A percentile compares a stretch with the other conserved stretches of the same genome.
These are phyloP conservation scores for Temnothorax longispinosus DNA, from an alignment of 1,140 invertebrate genomes.

Conservation along the genomic window DNA sequence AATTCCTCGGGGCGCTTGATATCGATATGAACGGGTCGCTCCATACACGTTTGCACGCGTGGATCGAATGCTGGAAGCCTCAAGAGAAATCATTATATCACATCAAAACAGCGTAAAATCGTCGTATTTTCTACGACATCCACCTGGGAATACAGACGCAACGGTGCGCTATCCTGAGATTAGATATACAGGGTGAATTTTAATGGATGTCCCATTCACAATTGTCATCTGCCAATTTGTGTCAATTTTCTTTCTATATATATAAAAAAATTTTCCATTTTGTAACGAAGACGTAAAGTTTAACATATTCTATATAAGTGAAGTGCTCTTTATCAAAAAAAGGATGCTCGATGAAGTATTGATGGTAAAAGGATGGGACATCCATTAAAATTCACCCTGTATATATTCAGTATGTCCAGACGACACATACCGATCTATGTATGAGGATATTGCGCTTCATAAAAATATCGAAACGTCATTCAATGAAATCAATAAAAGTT, in stretches of 20 bases:
- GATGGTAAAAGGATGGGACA: no score
- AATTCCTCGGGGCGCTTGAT: slow-evolving; percentile 26
- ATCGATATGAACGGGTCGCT: slow-evolving; percentile 29
- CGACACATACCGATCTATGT: not conserved
- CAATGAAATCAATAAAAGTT: slow-evolving; percentile 19
- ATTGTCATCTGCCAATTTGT: no score
- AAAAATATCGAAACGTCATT: slow-evolving; percentile 19
- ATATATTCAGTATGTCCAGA: not conserved
- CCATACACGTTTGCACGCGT: not conserved
- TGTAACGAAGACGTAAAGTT: no score
- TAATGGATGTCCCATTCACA: no score
- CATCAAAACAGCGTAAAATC: slow-evolving; percentile 71
- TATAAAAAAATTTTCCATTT: no score
- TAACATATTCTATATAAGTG: no score
- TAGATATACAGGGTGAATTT: no score
- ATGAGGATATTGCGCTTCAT: not conserved
- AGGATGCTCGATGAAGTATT: no score
- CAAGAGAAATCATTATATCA: slow-evolving; percentile 72
- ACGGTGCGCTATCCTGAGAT: slow-evolving; percentile 33
- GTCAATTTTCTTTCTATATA: no score
- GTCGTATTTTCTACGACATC: slow-evolving; percentile 38
- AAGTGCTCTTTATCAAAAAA: no score
- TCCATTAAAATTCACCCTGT: no score
- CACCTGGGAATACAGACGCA: slow-evolving; percentile 56
- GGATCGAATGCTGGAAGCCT: slow-evolving; percentile 48